Evolutionary conservation across 35 echinoderm and acorn worm species (phyloP).

Genomic region (Ptychodera flava): DNA sequence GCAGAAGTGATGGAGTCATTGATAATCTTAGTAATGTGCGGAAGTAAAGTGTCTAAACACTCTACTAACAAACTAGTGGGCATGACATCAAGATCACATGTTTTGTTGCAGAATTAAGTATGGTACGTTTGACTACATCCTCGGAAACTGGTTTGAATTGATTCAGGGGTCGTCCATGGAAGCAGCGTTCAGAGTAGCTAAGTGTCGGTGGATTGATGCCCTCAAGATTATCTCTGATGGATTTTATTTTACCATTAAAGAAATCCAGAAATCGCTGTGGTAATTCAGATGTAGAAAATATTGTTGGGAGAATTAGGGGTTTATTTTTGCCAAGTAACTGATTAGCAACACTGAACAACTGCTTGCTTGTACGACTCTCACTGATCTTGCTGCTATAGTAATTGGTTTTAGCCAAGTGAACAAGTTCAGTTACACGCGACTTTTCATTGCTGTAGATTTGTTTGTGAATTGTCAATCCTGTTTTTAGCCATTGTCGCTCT

Average conservation of each 20-base stretch:
- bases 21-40: background rate
- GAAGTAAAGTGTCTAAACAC: background rate
- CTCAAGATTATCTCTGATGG: background rate
- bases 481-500: background rate
- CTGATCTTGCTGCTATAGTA: background rate
- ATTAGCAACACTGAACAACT: background rate
- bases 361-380: background rate
- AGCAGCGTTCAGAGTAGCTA: background rate
- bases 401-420: background rate
- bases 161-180: background rate
- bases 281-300: background rate
- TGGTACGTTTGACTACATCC: background rate
- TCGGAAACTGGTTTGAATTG: background rate
- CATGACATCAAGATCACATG: background rate
- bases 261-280: background rate
- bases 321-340: background rate
- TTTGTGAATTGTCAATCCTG: background rate
- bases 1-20: background rate
- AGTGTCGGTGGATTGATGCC: background rate
- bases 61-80: background rate
- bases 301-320: background rate
- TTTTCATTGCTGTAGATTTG: background rate
- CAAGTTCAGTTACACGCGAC: background rate
- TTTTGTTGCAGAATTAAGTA: background rate
- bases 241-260: background rate